Evolutionary conservation across 2,797 vertebrate species (phyloP).

Genomic region (Brachymystax lenok): DNA sequence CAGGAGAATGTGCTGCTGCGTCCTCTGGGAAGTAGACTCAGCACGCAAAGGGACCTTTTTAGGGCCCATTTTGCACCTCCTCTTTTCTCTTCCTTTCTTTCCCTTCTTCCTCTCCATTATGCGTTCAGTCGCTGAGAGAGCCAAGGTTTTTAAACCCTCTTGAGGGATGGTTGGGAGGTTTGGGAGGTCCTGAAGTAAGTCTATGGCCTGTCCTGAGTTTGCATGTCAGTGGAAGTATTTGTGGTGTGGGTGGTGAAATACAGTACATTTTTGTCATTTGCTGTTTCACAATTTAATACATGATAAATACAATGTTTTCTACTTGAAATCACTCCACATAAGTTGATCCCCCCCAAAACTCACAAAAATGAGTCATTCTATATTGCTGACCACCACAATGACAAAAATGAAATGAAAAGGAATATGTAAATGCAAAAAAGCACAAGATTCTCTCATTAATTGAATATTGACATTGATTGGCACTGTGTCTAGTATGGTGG

Average conservation of each 20-base stretch:
- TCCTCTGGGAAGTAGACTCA: conserved; percentile 47
- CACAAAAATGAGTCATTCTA: too few relatives aligned
- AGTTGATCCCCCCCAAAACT: too few relatives aligned
- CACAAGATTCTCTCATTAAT: background rate
- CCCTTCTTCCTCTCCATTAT: conserved; percentile 27
- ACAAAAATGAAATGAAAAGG: too few relatives aligned
- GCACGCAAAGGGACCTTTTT: conserved; percentile 46
- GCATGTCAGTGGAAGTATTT: too few relatives aligned
- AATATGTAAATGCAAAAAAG: too few relatives aligned
- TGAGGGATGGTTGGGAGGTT: background rate
- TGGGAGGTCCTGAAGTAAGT: conserved; percentile 10
- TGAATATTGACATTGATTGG: background rate
- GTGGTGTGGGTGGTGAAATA: background rate
- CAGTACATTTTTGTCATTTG: too few relatives aligned
- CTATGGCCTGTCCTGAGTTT: background rate
- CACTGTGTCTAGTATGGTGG: background rate
- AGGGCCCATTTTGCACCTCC: conserved; percentile 30
- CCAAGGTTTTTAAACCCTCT: conserved; percentile 7
- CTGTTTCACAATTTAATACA: background rate
- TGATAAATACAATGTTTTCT: background rate
- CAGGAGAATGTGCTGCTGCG: conserved; percentile 47
- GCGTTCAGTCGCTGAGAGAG: conserved; percentile 27
- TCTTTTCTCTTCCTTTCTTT: conserved; percentile 37
- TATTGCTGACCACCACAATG: too few relatives aligned
- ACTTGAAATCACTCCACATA: too few relatives aligned